phyloP scores from a whole-genome alignment of 2,113 vertebrate genomes.

The Hiodon tergisus region DNA sequence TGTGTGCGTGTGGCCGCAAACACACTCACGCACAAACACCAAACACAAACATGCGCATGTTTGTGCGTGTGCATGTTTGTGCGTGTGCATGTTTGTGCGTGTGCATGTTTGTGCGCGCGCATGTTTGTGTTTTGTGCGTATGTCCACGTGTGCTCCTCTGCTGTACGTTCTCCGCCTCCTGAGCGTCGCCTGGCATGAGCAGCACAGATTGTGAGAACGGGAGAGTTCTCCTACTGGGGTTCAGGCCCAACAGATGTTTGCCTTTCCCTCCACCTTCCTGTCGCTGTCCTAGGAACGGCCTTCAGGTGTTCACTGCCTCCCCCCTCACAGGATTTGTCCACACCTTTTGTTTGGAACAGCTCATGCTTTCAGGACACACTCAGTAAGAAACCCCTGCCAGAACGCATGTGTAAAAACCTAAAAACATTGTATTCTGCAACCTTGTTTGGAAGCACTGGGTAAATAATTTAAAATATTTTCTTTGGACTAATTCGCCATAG shows the following conservation, averaged over 20 bases:
- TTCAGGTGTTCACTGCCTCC: neutral
- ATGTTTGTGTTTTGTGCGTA: neutral
- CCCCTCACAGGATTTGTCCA: neutral
- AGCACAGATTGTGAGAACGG: neutral
- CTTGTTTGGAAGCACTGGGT: neutral
- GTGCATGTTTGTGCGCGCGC: neutral
- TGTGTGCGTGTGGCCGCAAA: too few species aligned
- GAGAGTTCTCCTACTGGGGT: neutral
- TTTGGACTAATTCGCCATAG: too few species aligned
- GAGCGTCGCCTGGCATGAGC: neutral
- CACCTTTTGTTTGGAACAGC: neutral
- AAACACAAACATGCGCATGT: too few species aligned
- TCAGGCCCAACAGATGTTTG: neutral
- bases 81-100: constrained; percentile 5
- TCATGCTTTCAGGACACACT: neutral
- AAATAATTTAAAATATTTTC: neutral
- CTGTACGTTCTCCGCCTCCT: neutral
- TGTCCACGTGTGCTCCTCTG: neutral
- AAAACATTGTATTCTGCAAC: neutral
- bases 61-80: neutral
- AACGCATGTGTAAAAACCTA: neutral
- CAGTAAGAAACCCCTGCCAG: neutral
- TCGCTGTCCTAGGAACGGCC: neutral
- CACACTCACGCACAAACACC: too few species aligned
- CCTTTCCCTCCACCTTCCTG: neutral